Percentiles rank a stretch among this genome's conserved stretches.
phyloP scores from a whole-genome alignment of 2,113 vertebrate species.

The Micronisus gabar region DNA sequence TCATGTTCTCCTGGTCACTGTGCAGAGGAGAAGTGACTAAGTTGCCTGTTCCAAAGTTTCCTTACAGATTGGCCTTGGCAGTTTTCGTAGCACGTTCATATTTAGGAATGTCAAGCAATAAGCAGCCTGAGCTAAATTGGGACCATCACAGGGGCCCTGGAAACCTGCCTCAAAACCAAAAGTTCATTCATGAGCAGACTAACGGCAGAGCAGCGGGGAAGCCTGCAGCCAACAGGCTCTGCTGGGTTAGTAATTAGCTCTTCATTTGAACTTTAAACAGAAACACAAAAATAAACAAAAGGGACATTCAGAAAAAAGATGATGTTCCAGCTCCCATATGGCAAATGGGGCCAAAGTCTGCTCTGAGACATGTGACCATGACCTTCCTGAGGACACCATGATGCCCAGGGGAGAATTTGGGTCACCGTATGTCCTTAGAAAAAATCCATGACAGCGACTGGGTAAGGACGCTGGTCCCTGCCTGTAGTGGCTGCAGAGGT shows the following conservation, averaged over 20 bases:
- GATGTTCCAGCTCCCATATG: slow-evolving; percentile 41
- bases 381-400: background rate
- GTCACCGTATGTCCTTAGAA: background rate
- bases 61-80: background rate
- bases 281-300: slow-evolving; percentile 9
- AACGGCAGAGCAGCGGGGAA: background rate
- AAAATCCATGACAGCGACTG: background rate
- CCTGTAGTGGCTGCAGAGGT: background rate
- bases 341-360: slow-evolving; percentile 51
- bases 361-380: background rate
- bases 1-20: background rate
- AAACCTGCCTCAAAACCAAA: background rate
- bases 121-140: slow-evolving; percentile 23
- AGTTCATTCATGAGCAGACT: slow-evolving; percentile 42
- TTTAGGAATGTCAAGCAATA: background rate
- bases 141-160: background rate
- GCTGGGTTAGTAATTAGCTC: slow-evolving; percentile 22
- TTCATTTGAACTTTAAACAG: background rate
- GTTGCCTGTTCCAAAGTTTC: background rate
- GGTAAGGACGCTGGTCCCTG: fast-evolving
- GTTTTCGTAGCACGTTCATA: fast-evolving
- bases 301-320: background rate
- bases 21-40: background rate
- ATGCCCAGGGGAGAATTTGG: background rate
- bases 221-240: slow-evolving; percentile 37